Evolutionary conservation across 2,113 vertebrate genomes (phyloP).

Genomic region (Apus apus): DNA sequence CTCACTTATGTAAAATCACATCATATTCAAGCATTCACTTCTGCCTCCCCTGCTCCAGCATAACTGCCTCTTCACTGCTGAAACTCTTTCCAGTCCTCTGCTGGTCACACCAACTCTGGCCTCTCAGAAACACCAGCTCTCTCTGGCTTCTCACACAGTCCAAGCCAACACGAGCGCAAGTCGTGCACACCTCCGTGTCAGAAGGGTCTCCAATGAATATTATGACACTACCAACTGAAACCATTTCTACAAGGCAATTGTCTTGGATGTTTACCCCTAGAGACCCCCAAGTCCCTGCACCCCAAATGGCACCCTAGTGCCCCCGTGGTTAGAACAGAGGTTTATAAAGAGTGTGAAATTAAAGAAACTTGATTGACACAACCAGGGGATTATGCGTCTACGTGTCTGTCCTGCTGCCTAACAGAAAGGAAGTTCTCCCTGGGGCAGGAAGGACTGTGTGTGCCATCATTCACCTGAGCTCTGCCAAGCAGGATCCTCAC

Average conservation of each 20-base stretch:
- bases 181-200: background rate
- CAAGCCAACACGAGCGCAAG: accelerated
- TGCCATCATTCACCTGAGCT: background rate
- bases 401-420: background rate
- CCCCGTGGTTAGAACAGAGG: background rate
- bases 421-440: background rate
- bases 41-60: background rate
- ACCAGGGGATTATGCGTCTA: background rate
- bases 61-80: background rate
- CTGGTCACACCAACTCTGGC: accelerated
- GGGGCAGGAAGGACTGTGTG: accelerated
- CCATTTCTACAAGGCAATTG: background rate
- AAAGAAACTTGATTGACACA: accelerated
- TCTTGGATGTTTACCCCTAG: background rate
- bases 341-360: background rate
- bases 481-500: background rate
- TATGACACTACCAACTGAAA: background rate
- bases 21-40: background rate
- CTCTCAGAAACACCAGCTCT: background rate
- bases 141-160: too few relatives aligned
- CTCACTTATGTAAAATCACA: background rate
- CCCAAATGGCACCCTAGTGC: background rate
- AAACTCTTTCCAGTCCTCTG: too few relatives aligned
- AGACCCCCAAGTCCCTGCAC: background rate
- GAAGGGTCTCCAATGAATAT: too few relatives aligned